Conservation (phyloP, 2,888 invertebrate species). For the Acronicta alni region DNA sequence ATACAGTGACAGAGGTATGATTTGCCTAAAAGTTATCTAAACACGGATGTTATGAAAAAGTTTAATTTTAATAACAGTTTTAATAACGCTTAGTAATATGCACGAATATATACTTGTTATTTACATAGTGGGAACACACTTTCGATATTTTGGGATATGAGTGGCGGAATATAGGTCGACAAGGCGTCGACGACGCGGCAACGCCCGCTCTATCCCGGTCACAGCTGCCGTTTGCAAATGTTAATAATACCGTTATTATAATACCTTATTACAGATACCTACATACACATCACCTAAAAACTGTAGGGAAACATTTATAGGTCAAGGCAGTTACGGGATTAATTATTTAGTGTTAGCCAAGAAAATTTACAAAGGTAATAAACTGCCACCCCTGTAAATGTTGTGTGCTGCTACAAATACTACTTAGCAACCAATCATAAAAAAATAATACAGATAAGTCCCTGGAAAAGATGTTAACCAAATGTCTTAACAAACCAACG, state of each 20-base stretch:
- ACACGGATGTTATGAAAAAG: constrained; percentile 11
- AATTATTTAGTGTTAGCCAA: constrained; percentile 22
- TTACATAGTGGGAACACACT: constrained; percentile 65
- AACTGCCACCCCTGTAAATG: constrained; percentile 1
- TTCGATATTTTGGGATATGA: constrained; percentile 87
- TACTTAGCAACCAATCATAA: constrained; percentile 15
- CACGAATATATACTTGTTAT: constrained; percentile 44
- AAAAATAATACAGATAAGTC: background rate
- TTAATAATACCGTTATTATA: constrained; percentile 62
- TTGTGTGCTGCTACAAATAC: constrained; percentile 2
- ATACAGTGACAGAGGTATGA: constrained; percentile 37
- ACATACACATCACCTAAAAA: constrained; percentile 4
- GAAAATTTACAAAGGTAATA: constrained; percentile 35
- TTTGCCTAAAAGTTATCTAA: constrained; percentile 1
- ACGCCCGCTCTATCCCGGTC: constrained; percentile 86
- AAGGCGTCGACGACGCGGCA: constrained; percentile 77
- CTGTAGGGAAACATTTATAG: background rate
- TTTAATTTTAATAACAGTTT: background rate
- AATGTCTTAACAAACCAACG: background rate
- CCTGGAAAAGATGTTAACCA: no score
- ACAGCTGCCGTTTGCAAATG: constrained; percentile 77
- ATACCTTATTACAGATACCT: constrained; percentile 7
- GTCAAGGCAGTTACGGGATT: constrained; percentile 2
- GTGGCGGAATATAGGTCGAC: constrained; percentile 85
- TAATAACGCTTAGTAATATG: background rate